Evolutionary conservation across 1,140 invertebrate genomes (phyloP), one percentile per base, ranked within the genome.

Genomic region (Pachypeltis micranthus): DNA sequence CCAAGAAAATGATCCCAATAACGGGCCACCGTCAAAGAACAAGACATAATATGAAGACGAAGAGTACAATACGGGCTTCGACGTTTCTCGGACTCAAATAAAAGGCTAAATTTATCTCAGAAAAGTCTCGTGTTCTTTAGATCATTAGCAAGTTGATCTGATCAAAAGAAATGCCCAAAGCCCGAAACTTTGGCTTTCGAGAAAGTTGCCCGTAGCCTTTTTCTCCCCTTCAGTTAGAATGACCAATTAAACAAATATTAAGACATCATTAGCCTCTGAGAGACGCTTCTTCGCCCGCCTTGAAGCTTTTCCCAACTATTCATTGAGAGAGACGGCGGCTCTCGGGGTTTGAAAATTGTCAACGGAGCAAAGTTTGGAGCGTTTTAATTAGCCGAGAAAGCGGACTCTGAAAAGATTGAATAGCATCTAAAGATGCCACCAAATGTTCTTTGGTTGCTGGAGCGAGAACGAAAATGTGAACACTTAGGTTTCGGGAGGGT

Each of bases 241-340:
- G 47, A 51, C 47, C 47, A 51, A 51, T 51, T 51, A 51, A 51
- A 51, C 47, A 10, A 51, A 51, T 51, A 51, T 51, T 51, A 51
- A 51, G 47, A 51, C 47, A 51, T 51, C 47, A 51, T 51, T 51
- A 51, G 47, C 47, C 47, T n/a, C n/a, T n/a, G n/a, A n/a, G n/a
- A n/a, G n/a, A n/a, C n/a, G n/a, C 47, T 7, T 51, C 47, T 21
- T 21, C 4, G 7, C 47, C 21, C 23, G 4, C 21, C 19, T n/a
- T n/a, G n/a, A n/a, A n/a, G n/a, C n/a, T n/a, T 21, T 10, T 21
- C 19, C 47, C 7, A 51, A 14, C 47, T 51, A 10, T 51, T 51
- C 47, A 16, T 51, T 21, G 19, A 51, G 47, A 51, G 34, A 10
- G 12, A 21, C 21, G 7, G 47, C 21, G 47, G 47, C 23, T n/a